Conservation (phyloP, 2,888 invertebrate species). For the Thelaira solivaga region DNA sequence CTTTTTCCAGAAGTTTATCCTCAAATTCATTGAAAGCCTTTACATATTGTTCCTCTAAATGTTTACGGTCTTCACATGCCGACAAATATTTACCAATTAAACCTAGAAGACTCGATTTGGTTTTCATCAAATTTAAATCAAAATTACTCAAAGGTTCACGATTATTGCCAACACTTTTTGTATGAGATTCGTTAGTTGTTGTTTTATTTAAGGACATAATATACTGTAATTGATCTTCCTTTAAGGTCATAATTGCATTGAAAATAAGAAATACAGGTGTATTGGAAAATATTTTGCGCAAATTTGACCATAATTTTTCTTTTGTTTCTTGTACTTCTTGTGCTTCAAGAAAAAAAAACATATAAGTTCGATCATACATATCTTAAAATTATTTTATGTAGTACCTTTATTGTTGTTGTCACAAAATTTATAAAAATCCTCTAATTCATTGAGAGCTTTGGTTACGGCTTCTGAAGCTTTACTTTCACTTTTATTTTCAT, state of each 20-base stretch:
- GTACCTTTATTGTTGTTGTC: slow-evolving; percentile 65
- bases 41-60: slow-evolving; percentile 69
- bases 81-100: slow-evolving; percentile 69
- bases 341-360: slow-evolving; percentile 53
- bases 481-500: slow-evolving; percentile 70
- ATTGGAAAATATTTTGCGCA: slow-evolving; percentile 70
- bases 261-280: slow-evolving; percentile 73
- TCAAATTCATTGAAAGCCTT: slow-evolving; percentile 68
- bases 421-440: slow-evolving; percentile 69
- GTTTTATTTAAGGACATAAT: slow-evolving; percentile 70
- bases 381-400: neutral
- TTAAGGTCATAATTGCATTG: slow-evolving; percentile 71
- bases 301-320: slow-evolving; percentile 70
- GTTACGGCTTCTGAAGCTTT: slow-evolving; percentile 68
- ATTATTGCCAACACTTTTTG: slow-evolving; percentile 9
- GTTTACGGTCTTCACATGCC: slow-evolving; percentile 67
- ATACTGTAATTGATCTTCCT: slow-evolving; percentile 73
- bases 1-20: slow-evolving; percentile 70
- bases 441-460: slow-evolving; percentile 70
- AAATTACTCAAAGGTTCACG: slow-evolving; percentile 67
- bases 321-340: slow-evolving; percentile 68
- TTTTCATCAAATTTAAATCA: slow-evolving; percentile 70
- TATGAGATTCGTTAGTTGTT: slow-evolving; percentile 37
- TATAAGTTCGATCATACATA: neutral
- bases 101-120: slow-evolving; percentile 70